phyloP scores from a whole-genome alignment of 2,113 vertebrate species.

The Leucosticte australis region DNA sequence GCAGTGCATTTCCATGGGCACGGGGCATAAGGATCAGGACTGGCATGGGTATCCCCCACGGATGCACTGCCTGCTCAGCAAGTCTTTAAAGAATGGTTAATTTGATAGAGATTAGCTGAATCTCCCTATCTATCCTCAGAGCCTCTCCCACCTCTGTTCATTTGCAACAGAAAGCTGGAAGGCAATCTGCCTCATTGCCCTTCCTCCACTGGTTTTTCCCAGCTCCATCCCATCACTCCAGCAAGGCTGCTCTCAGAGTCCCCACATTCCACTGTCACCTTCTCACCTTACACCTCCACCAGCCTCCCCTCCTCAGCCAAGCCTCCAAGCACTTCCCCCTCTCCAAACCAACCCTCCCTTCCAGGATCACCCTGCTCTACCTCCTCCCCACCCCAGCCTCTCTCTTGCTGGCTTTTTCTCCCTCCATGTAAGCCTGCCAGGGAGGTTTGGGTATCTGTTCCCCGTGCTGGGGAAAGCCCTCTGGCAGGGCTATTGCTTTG shows the following conservation, averaged over 20 bases:
- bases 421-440: background rate
- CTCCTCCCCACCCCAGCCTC: background rate
- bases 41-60: background rate
- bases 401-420: background rate
- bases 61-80: background rate
- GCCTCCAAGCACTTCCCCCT: background rate
- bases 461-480: background rate
- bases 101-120: background rate
- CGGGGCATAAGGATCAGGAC: background rate
- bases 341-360: background rate
- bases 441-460: background rate
- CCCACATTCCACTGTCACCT: background rate
- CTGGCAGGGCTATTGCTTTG: background rate
- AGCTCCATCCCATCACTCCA: background rate
- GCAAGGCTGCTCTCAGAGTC: background rate
- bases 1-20: accelerated
- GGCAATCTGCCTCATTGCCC: background rate
- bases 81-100: background rate
- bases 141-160: background rate
- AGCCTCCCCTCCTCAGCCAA: background rate
- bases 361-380: background rate
- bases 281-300: background rate
- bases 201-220: background rate
- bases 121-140: background rate
- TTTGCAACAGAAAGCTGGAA: background rate